Conservation (phyloP, 2,888 invertebrate species). For the Spilosoma lubricipeda region DNA sequence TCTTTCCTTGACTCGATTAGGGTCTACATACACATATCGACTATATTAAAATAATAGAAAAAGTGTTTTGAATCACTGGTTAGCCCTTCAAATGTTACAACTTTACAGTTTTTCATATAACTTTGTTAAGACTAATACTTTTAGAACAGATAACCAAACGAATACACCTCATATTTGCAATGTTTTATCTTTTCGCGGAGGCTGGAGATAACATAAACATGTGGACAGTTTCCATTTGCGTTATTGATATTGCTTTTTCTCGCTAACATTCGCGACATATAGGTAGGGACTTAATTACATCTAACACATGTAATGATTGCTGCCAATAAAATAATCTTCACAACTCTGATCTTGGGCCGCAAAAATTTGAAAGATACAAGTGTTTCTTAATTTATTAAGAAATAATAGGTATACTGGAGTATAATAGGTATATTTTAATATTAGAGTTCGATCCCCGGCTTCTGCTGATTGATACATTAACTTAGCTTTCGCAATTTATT, state of each 20-base stretch:
- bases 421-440: too few relatives aligned
- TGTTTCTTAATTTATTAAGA: background rate
- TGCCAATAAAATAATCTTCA: background rate
- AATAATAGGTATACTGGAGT: too few relatives aligned
- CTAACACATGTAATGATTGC: background rate
- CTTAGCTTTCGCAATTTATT: too few relatives aligned
- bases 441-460: too few relatives aligned
- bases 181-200: background rate
- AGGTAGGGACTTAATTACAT: background rate
- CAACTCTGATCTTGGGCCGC: background rate
- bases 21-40: background rate
- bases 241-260: background rate
- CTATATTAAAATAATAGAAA: background rate
- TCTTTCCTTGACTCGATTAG: background rate
- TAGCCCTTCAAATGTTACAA: background rate
- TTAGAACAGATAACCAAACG: background rate
- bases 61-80: background rate
- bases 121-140: background rate
- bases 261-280: background rate
- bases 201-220: background rate
- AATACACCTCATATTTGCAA: background rate
- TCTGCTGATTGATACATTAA: too few relatives aligned
- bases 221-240: background rate
- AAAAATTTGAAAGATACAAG: background rate
- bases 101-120: background rate